Percentiles rank a stretch among this genome's conserved stretches.
phyloP scores from a whole-genome alignment of 2,797 vertebrate genomes.

The Oreochromis grahami region DNA sequence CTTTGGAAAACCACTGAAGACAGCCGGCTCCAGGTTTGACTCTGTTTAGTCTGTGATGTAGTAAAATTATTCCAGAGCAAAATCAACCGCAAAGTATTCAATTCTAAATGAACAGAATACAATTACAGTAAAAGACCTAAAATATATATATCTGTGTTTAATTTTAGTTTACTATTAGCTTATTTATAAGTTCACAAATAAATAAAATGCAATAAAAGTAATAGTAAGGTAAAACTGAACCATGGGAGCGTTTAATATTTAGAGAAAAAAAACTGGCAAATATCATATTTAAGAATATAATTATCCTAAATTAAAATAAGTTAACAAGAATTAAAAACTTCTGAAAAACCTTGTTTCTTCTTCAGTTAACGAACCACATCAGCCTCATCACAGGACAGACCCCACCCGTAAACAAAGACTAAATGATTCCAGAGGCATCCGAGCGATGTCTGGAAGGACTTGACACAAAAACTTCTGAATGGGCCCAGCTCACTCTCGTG shows the following conservation, averaged over 20 bases:
- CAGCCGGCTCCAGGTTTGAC: background rate
- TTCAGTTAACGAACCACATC: background rate
- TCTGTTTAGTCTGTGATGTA: background rate
- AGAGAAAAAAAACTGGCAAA: background rate
- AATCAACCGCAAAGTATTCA: background rate
- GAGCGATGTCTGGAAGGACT: background rate
- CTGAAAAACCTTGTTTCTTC: rapidly evolving
- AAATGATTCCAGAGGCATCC: rapidly evolving
- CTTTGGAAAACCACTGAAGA: background rate
- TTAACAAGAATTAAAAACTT: background rate
- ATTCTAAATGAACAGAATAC: background rate
- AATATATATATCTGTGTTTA: background rate
- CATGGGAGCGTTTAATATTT: rapidly evolving
- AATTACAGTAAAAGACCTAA: background rate
- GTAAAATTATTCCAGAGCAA: background rate
- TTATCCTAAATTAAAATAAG: background rate
- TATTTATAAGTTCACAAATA: background rate
- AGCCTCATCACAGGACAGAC: background rate
- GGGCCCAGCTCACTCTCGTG: background rate
- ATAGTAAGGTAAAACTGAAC: rapidly evolving
- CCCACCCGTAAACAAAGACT: rapidly evolving
- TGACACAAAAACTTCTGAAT: background rate
- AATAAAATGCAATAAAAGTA: rapidly evolving
- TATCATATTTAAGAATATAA: background rate
- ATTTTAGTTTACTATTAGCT: background rate